Evolutionary conservation across 2,888 invertebrate genomes (phyloP), one percentile per base, ranked within the genome.

Genomic region (Tromatobia lineatoria): DNA sequence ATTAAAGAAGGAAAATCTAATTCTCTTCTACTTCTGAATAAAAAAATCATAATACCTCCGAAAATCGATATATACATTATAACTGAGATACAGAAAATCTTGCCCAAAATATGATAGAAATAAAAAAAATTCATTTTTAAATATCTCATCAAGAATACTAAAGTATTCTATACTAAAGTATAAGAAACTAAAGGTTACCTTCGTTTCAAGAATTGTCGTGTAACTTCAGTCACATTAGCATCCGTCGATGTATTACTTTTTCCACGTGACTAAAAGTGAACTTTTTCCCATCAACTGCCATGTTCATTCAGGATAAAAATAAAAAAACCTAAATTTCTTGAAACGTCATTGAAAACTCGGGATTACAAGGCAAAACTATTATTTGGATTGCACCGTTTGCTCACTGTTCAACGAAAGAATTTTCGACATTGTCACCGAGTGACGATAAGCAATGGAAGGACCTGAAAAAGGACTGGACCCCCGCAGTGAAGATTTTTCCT

Each of bases 401-500:
- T 69, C 18, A n/a, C 8, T n/a, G 3, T 13, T 7, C 4, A 54
- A 18, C 10, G 10, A 54, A 52, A 64, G 1, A 18, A 54, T 20
- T 50, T 61, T 13, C 3, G 20, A 59, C 42, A 34, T 42, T 38
- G 47, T 52, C 59, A 70, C 73, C 69, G 74, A 61, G 59, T 13
- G 38, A n/a, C 34, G 47, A 47, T 67, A 47, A 45, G 47, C 10
- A 29, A n/a, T 34, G 20, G 34, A 50, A 67, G 23, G 20, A 29
- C 57, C 29, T 42, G 18, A 23, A 25, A 18, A 61, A 25, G 59
- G 45, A 34, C 25, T 10, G 34, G 42, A 11, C 67, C 66, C 80
- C 80, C 73, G 80, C 77, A 15, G 83, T 59, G 83, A 83, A 57
- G 25, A 82, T 80, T 84, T 81, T 81, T 77, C 73, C 73, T 42